Conservation (phyloP, 2,113 vertebrate species). For the Saiga tatarica region DNA sequence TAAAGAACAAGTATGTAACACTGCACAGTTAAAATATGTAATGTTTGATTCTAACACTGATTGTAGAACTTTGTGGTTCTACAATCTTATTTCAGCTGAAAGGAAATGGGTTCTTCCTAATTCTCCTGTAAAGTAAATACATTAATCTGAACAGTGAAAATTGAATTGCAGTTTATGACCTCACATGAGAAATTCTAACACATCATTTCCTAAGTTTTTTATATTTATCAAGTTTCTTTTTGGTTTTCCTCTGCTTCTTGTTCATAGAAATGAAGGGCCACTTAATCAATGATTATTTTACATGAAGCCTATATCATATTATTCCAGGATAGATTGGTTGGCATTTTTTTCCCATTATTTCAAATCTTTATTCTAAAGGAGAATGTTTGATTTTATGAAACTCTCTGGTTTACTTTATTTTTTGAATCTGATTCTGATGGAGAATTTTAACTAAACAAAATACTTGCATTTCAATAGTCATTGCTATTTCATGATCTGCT, state of each 20-base stretch:
- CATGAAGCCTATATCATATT: not conserved
- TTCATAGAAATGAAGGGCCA: not conserved
- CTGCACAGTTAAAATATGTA: not conserved
- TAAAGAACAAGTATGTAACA: not conserved
- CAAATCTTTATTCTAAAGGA: not conserved
- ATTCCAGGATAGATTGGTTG: not conserved
- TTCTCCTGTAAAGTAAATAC: not conserved
- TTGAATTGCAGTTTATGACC: not conserved
- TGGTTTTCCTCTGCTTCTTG: not conserved
- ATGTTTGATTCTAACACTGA: not conserved
- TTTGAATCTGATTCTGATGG: not conserved
- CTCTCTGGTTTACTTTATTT: not conserved
- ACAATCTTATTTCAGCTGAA: not conserved
- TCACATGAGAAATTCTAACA: not conserved
- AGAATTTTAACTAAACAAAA: not conserved
- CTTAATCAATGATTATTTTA: not conserved
- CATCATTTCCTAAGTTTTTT: not conserved
- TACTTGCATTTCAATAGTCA: not conserved
- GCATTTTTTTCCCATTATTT: not conserved
- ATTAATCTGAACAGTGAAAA: not conserved
- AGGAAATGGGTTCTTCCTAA: not conserved
- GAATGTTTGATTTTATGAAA: not conserved
- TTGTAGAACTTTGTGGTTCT: not conserved
- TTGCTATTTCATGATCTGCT: not conserved
- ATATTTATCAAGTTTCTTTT: not conserved